Percentiles rank a stretch among this genome's conserved stretches.
phyloP scores from a whole-genome alignment of 2,113 vertebrate genomes.

The Takifugu flavidus region DNA sequence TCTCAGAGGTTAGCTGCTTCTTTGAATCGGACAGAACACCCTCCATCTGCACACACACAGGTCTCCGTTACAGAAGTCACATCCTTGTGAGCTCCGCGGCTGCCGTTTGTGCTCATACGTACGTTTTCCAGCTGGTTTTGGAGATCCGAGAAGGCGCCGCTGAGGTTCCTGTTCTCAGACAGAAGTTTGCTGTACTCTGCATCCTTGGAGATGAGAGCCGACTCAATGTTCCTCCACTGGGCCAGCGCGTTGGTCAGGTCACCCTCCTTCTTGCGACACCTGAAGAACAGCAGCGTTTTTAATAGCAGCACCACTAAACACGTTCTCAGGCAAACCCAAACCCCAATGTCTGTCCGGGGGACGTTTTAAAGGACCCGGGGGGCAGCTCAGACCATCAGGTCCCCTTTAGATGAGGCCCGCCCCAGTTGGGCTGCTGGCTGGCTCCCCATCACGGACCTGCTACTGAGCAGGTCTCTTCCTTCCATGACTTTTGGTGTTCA shows the following conservation, averaged over 20 bases:
- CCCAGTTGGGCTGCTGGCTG: no score
- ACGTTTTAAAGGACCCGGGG: no score
- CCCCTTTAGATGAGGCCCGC: no score
- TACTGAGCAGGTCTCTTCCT: no score
- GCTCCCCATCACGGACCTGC: no score
- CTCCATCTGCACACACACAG: slow-evolving; percentile 57
- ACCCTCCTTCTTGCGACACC: slow-evolving; percentile 77
- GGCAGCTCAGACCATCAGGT: no score
- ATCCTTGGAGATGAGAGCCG: slow-evolving; percentile 70
- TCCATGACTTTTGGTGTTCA: no score
- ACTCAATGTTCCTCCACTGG: slow-evolving; percentile 70
- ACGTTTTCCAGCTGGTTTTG: slow-evolving; percentile 72
- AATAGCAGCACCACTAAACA: not conserved
- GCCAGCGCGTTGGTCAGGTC: slow-evolving; percentile 68
- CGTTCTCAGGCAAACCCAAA: no score
- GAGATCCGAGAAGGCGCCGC: slow-evolving; percentile 60
- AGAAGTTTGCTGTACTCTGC: slow-evolving; percentile 69
- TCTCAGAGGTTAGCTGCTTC: slow-evolving; percentile 77
- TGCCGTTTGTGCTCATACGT: slow-evolving; percentile 24
- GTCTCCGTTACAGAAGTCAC: no score
- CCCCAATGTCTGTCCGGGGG: not conserved
- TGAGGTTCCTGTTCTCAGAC: slow-evolving; percentile 66
- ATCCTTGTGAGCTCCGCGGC: no score
- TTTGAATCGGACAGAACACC: slow-evolving; percentile 63
- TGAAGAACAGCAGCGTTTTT: slow-evolving; percentile 31